Evolutionary conservation across 2,113 vertebrate genomes (phyloP).

Genomic region (Charina bottae): DNA sequence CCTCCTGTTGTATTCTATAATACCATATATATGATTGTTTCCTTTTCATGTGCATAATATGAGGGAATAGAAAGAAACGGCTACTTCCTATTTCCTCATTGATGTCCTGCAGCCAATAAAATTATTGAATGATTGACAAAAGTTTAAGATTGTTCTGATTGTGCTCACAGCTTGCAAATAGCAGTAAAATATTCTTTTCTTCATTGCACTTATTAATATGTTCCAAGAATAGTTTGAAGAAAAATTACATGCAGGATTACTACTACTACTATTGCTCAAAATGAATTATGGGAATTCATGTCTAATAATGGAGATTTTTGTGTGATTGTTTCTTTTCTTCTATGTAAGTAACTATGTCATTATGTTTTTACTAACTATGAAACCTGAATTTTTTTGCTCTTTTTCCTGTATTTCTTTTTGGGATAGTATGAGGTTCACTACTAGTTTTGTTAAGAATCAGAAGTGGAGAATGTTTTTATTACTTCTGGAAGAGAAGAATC

Average conservation of each 20-base stretch:
- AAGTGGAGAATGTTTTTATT: conserved; percentile 51
- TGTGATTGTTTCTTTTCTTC: conserved; percentile 27
- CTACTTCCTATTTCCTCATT: not conserved
- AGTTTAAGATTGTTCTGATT: not conserved
- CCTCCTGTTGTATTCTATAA: not conserved
- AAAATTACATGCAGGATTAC: conserved; percentile 27
- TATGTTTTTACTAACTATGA: conserved; percentile 32
- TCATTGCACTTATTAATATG: conserved; percentile 18
- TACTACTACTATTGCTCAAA: not conserved
- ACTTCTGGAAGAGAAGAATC: conserved; percentile 38
- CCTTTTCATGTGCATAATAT: not conserved
- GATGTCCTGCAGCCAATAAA: not conserved
- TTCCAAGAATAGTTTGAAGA: conserved; percentile 11
- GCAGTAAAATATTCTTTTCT: conserved; percentile 19
- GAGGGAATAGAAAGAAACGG: not conserved
- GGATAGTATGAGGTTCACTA: too few species aligned
- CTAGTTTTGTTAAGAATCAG: conserved; percentile 29
- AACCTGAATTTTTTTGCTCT: not conserved
- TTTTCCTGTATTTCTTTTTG: not conserved
- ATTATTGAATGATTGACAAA: not conserved
- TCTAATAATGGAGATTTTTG: not conserved
- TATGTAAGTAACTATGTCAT: not conserved
- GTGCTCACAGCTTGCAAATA: not conserved
- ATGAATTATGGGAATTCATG: conserved; percentile 2
- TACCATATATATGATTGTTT: not conserved